phyloP scores from a whole-genome alignment of 2,797 vertebrate genomes.

The Megalops cyprinoides region DNA sequence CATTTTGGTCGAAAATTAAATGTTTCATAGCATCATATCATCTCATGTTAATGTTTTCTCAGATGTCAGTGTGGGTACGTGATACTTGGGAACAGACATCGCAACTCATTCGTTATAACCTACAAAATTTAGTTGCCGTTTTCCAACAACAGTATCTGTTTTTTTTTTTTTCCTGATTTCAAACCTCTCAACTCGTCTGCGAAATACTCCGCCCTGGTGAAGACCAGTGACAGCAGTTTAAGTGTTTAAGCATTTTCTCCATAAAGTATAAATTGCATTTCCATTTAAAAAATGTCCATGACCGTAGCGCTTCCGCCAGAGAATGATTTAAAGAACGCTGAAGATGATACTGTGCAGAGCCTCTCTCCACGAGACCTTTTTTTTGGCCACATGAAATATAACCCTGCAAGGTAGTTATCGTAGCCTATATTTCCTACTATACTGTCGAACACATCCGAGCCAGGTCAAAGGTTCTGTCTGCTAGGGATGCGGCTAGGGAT shows the following conservation, averaged over 20 bases:
- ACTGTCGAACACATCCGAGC: constrained; percentile 39
- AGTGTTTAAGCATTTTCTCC: constrained; percentile 18
- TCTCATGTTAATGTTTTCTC: background rate
- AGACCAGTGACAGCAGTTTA: background rate
- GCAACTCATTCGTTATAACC: background rate
- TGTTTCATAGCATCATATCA: background rate
- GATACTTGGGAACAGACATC: background rate
- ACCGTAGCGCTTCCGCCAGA: background rate
- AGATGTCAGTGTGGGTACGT: background rate
- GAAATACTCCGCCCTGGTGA: background rate
- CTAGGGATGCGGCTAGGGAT: constrained; percentile 36
- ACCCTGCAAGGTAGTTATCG: constrained; percentile 45
- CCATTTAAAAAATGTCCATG: background rate
- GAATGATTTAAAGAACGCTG: constrained; percentile 20
- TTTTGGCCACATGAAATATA: constrained; percentile 38
- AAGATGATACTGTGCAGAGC: constrained; percentile 15
- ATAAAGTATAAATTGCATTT: constrained; percentile 14
- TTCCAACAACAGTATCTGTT: background rate
- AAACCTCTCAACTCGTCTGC: constrained; percentile 3
- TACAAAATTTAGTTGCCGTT: background rate
- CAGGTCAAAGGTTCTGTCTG: constrained; percentile 39
- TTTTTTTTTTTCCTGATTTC: background rate
- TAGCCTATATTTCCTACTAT: constrained; percentile 42
- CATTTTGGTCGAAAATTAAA: background rate
- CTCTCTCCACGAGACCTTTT: constrained; percentile 30